phyloP scores from a whole-genome alignment of 2,113 vertebrate species.

The Desmodus rotundus region DNA sequence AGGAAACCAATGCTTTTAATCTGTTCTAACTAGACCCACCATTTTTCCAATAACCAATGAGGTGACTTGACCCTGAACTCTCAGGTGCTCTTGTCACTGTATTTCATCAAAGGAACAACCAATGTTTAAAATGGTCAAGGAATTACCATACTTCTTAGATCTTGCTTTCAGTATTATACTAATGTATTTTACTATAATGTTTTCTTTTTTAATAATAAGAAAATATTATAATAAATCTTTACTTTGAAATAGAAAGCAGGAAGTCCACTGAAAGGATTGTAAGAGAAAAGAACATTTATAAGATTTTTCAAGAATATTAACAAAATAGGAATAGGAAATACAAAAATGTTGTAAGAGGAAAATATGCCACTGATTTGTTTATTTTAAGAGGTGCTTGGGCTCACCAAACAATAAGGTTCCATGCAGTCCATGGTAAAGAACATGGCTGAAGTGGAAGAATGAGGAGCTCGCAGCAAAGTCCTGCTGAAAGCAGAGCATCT shows the following conservation, averaged over 20 bases:
- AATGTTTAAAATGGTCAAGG: neutral
- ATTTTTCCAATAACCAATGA: neutral
- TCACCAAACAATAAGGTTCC: neutral
- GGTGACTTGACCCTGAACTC: neutral
- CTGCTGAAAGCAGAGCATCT: neutral
- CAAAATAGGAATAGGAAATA: neutral
- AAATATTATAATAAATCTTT: neutral
- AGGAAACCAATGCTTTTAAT: neutral
- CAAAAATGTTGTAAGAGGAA: neutral
- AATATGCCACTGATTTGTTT: neutral
- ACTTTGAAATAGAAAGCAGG: slow-evolving; percentile 1
- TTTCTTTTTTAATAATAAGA: neutral
- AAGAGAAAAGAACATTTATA: neutral
- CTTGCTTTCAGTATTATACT: neutral
- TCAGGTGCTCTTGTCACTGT: neutral
- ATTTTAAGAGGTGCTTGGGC: neutral
- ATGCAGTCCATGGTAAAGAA: neutral
- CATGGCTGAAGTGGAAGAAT: neutral
- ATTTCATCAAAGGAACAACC: neutral
- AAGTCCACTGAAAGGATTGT: neutral
- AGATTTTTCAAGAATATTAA: neutral
- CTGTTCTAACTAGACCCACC: neutral
- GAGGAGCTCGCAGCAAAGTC: neutral
- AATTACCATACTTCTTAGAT: neutral
- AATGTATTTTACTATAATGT: neutral